Percentiles rank a stretch among this genome's conserved stretches.
phyloP scores from a whole-genome alignment of 2,797 vertebrate species.

The Peromyscus melanophrys region DNA sequence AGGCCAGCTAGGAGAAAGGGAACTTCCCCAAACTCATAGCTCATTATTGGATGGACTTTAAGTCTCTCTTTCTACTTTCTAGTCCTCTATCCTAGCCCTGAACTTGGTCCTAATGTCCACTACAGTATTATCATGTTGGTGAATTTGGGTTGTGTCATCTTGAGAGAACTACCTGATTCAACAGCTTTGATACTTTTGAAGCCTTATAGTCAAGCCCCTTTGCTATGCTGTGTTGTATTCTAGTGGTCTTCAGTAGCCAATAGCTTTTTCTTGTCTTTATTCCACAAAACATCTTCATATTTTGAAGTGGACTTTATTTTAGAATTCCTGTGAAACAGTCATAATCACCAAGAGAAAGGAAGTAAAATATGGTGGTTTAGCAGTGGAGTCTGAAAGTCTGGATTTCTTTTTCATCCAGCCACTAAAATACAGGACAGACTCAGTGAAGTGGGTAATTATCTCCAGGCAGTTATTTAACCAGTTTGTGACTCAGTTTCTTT shows the following conservation, averaged over 20 bases:
- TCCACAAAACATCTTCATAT: conserved; percentile 47
- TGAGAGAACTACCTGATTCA: not conserved
- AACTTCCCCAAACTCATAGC: not conserved
- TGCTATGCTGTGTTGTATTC: not conserved
- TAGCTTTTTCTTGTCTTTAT: not conserved
- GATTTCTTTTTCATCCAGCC: conserved; percentile 10
- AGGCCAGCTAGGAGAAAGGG: not conserved
- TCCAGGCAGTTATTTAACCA: not conserved
- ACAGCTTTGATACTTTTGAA: not conserved
- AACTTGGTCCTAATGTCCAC: not conserved
- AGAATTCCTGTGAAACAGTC: not conserved
- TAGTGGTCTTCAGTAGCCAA: not conserved
- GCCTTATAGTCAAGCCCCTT: not conserved
- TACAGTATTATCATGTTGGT: not conserved
- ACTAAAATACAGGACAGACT: conserved; percentile 37
- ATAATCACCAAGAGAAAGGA: conserved; percentile 16
- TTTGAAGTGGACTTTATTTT: conserved; percentile 45
- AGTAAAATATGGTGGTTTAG: conserved; percentile 29
- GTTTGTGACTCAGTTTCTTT: conserved; percentile 66
- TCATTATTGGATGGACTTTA: not conserved
- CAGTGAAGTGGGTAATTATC: not conserved
- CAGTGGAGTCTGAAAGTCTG: conserved; percentile 34
- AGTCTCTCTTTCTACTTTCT: not conserved
- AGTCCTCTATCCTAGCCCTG: not conserved
- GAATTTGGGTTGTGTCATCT: not conserved